Percentiles rank a stretch among this genome's conserved stretches.
These are phyloP conservation scores for Tortricodes alternella DNA, from an alignment of 2,888 invertebrate species.

Conservation along the genomic window DNA sequence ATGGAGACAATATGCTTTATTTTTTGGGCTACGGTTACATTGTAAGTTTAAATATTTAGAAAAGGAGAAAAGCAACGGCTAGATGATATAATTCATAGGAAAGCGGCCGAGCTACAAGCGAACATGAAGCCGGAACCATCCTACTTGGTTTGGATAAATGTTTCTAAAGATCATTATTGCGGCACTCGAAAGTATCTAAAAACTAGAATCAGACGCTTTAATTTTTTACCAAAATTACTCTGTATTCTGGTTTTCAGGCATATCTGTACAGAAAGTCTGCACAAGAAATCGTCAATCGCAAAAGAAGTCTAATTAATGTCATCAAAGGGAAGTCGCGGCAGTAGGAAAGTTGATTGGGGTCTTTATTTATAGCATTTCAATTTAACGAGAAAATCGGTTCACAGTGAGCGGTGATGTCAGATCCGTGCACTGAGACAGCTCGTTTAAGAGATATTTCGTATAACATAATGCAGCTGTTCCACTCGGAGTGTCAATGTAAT, in stretches of 20 bases:
- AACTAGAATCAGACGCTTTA: neutral
- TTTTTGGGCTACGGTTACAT: constrained; percentile 29
- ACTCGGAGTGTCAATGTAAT: constrained; percentile 45
- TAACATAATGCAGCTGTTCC: constrained; percentile 30
- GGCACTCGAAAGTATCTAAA: constrained; percentile 13
- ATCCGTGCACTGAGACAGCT: constrained; percentile 14
- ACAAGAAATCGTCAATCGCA: constrained; percentile 18
- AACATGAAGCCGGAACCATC: constrained; percentile 2
- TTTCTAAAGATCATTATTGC: constrained; percentile 20
- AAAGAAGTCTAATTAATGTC: constrained; percentile 62
- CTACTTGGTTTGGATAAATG: constrained; percentile 1
- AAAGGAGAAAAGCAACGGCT: too few species aligned
- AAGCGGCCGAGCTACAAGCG: neutral
- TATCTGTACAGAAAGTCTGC: constrained; percentile 18
- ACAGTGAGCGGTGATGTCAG: constrained; percentile 4
- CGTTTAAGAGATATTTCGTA: constrained; percentile 1
- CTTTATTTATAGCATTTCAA: constrained; percentile 51
- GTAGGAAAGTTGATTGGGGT: constrained; percentile 56
- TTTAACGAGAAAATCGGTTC: constrained; percentile 39
- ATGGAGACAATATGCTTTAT: constrained; percentile 30
- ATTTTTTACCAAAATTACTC: constrained; percentile 3
- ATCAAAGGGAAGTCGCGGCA: constrained; percentile 56
- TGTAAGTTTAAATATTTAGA: constrained; percentile 18
- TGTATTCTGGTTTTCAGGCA: constrained; percentile 3
- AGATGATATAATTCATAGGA: neutral